Evolutionary conservation across 2,888 invertebrate genomes (phyloP).

Genomic region (Petrolisthes manimaculis): DNA sequence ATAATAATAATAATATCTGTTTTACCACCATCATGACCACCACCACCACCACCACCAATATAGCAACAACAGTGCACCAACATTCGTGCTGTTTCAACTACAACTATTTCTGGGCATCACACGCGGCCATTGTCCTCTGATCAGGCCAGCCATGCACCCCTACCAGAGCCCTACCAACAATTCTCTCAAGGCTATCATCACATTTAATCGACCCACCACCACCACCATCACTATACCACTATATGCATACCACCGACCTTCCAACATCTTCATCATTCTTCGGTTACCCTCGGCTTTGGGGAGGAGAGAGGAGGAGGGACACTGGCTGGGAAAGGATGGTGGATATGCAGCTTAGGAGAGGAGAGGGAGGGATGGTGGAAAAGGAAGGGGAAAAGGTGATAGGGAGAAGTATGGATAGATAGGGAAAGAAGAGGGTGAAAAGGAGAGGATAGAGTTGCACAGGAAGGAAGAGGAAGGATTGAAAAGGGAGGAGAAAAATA

Average conservation of each 20-base stretch:
- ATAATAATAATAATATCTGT: no score
- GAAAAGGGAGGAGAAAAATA: no score
- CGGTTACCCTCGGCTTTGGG: no score
- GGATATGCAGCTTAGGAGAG: no score
- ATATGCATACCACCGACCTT: background rate
- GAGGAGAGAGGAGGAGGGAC: no score
- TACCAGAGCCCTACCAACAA: background rate
- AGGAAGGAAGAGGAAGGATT: no score
- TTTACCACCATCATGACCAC: background rate
- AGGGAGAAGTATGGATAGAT: no score
- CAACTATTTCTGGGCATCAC: background rate
- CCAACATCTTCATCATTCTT: slow-evolving; percentile 2
- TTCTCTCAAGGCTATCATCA: background rate
- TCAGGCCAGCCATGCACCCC: background rate
- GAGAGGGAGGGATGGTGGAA: no score
- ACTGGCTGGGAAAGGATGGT: no score
- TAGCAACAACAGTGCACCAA: background rate
- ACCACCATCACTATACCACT: background rate
- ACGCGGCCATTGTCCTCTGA: background rate
- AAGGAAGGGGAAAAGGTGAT: no score
- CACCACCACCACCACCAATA: background rate
- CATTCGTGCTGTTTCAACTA: background rate
- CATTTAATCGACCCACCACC: background rate
- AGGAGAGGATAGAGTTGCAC: no score
- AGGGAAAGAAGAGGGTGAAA: no score